Conservation (phyloP, 2,113 vertebrate species). For the Ploceus nigricollis region DNA sequence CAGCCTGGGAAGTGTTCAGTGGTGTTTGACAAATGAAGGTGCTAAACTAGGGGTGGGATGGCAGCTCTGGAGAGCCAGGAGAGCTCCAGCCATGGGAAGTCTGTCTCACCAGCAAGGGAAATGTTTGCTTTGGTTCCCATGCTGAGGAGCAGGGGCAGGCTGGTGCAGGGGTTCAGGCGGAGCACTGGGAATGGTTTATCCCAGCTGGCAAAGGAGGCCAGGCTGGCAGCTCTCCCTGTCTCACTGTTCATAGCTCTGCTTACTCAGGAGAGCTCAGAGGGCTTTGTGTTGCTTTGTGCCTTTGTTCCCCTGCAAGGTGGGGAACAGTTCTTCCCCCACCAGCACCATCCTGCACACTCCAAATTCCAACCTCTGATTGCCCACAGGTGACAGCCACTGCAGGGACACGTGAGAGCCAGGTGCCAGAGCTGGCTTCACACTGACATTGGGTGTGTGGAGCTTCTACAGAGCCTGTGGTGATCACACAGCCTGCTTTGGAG, state of each 20-base stretch:
- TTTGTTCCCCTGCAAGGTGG: not conserved
- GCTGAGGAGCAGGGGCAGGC: not conserved
- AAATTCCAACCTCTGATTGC: not conserved
- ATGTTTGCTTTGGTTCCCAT: not conserved
- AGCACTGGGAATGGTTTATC: not conserved
- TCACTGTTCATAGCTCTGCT: not conserved
- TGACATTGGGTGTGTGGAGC: fast-evolving
- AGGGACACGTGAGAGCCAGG: fast-evolving
- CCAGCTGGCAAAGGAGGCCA: not conserved
- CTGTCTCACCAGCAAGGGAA: not conserved
- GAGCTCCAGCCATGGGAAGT: not conserved
- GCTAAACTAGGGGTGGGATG: not conserved
- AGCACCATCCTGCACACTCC: not conserved
- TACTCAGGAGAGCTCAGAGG: not conserved
- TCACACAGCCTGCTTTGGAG: not conserved
- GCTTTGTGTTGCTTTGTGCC: not conserved
- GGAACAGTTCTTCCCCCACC: not conserved
- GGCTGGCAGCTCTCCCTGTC: not conserved
- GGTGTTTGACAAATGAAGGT: constrained; percentile 12
- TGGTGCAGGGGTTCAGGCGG: not conserved
- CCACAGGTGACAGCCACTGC: no score
- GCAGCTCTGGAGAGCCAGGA: not conserved
- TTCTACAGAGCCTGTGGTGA: fast-evolving
- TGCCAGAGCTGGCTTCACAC: fast-evolving
- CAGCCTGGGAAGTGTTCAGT: not conserved